These are phyloP conservation scores for Trissolcus basalis DNA, from an alignment of 1,140 invertebrate species.

Conservation along the genomic window DNA sequence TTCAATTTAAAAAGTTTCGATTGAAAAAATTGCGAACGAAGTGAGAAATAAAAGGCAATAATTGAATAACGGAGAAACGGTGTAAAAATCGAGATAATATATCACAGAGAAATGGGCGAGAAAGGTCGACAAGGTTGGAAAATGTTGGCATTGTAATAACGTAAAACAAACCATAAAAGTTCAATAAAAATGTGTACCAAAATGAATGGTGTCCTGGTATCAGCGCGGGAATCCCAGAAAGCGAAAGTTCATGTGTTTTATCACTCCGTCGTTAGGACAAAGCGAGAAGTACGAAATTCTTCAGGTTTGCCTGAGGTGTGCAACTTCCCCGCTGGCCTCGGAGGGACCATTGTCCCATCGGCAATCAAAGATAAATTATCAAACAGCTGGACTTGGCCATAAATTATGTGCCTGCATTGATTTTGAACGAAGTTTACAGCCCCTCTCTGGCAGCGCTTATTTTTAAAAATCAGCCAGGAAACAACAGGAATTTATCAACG, in stretches of 20 bases:
- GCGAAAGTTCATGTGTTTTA: constrained; percentile 3
- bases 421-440: constrained; percentile 1
- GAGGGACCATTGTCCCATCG: not conserved
- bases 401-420: constrained; percentile 1
- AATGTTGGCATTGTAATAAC: too few species aligned
- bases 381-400: constrained; percentile 1
- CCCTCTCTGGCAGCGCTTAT: constrained; percentile 5
- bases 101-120: too few species aligned
- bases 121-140: too few species aligned
- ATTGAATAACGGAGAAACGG: too few species aligned
- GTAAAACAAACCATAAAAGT: too few species aligned
- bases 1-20: too few species aligned
- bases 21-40: too few species aligned
- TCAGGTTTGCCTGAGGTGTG: not conserved
- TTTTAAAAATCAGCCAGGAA: constrained; percentile 41
- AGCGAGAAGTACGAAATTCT: not conserved
- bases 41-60: too few species aligned
- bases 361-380: constrained; percentile 3
- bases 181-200: too few species aligned
- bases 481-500: constrained; percentile 40
- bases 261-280: not conserved
- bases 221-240: not conserved
- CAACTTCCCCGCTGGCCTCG: too few species aligned
- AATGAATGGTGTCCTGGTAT: not conserved
- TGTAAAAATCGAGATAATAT: too few species aligned